Evolutionary conservation across 2,113 vertebrate genomes (phyloP).

Genomic region (Patagioenas fasciata): DNA sequence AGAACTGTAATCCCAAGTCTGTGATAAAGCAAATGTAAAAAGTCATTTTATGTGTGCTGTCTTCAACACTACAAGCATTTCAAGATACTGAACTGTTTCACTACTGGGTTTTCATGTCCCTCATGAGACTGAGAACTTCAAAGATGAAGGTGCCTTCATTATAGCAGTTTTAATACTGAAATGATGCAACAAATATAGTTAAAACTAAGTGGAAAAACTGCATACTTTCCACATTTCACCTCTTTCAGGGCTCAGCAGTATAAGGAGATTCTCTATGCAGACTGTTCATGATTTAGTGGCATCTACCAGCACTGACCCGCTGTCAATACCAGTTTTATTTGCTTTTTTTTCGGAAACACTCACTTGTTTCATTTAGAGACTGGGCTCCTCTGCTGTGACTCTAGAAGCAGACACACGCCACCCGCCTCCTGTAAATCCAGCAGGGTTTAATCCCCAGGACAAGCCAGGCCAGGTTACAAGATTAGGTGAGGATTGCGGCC

Average conservation of each 20-base stretch:
- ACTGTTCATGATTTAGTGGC: neutral
- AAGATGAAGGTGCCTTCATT: neutral
- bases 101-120: neutral
- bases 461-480: neutral
- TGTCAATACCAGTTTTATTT: rapidly evolving
- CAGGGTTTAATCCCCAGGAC: neutral
- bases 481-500: neutral
- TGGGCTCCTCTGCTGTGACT: rapidly evolving
- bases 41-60: neutral
- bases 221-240: neutral
- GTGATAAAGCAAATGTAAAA: neutral
- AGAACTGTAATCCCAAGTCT: neutral
- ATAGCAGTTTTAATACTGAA: neutral
- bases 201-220: neutral
- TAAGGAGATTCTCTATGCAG: neutral
- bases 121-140: neutral
- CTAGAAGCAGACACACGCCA: neutral
- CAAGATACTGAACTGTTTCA: neutral
- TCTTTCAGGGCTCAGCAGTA: neutral
- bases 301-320: neutral
- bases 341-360: neutral
- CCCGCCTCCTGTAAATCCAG: neutral
- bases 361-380: no score
- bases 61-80: neutral
- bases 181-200: neutral